Conservation (phyloP, 2,888 invertebrate genomes). For the Stramonita haemastoma region DNA sequence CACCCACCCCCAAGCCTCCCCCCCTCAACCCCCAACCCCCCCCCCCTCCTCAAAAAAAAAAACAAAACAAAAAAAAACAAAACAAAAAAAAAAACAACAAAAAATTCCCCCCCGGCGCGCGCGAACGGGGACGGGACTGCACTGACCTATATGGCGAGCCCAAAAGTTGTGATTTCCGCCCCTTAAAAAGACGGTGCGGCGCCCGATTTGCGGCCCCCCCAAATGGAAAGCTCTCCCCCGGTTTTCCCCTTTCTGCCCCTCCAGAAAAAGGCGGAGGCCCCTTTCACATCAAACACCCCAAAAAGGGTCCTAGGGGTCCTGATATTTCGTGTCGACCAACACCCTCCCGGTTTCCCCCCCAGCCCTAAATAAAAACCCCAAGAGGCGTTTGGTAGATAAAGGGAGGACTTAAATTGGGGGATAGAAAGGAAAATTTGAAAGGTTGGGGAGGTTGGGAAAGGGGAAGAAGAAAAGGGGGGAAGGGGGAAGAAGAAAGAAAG, state of each 20-base stretch:
- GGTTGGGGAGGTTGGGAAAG: too few species aligned
- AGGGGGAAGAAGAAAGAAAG: not conserved
- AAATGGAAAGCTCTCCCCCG: constrained; percentile 88
- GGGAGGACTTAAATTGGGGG: too few species aligned
- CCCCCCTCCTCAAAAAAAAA: not conserved
- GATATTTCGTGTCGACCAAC: constrained; percentile 60
- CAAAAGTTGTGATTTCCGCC: constrained; percentile 62
- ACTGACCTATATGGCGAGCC: constrained; percentile 66
- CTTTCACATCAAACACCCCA: constrained; percentile 85
- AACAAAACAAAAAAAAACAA: too few species aligned
- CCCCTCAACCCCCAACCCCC: not conserved
- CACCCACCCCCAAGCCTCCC: not conserved
- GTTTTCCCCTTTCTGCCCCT: constrained; percentile 89
- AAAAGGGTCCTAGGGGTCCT: constrained; percentile 82
- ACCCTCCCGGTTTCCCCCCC: constrained; percentile 65
- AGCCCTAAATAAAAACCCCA: too few species aligned
- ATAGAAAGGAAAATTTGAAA: too few species aligned
- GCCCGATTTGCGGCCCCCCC: constrained; percentile 83
- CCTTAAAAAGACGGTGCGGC: constrained; percentile 76
- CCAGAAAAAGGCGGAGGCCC: constrained; percentile 90
- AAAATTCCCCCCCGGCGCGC: too few species aligned
- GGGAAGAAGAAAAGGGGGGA: constrained; percentile 58
- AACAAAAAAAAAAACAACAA: too few species aligned
- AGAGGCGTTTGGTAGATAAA: too few species aligned
- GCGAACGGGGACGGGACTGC: too few species aligned